A percentile compares a stretch with the other conserved stretches of the same genome.
Evolutionary conservation across 2,888 invertebrate species (phyloP).

Genomic region (Nysson spinosus): DNA sequence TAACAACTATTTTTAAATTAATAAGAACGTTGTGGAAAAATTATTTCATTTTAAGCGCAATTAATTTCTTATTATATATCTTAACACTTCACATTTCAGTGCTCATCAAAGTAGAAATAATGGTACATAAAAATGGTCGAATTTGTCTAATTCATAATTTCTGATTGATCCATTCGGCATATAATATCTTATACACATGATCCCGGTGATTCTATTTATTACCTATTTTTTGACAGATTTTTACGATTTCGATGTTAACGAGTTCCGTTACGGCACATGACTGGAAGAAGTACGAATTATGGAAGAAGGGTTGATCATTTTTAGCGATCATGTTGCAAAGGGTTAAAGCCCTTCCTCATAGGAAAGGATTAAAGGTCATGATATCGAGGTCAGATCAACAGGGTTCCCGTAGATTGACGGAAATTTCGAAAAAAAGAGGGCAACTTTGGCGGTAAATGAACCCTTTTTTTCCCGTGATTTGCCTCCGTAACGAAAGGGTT

Average conservation of each 20-base stretch:
- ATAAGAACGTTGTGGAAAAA: too few relatives aligned
- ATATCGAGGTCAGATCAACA: slow-evolving; percentile 42
- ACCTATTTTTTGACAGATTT: slow-evolving; percentile 63
- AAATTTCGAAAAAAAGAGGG: slow-evolving; percentile 35
- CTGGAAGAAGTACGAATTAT: slow-evolving; percentile 43
- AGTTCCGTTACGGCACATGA: slow-evolving; percentile 18
- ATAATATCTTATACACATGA: too few relatives aligned
- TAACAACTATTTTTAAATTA: too few relatives aligned
- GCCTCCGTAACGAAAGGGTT: slow-evolving; percentile 6
- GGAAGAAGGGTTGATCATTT: slow-evolving; percentile 23
- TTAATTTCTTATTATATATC: too few relatives aligned
- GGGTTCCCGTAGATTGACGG: slow-evolving; percentile 33
- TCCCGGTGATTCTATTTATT: too few relatives aligned
- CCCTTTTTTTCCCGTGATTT: slow-evolving; percentile 18
- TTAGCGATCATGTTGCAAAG: slow-evolving; percentile 32
- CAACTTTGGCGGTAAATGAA: slow-evolving; percentile 29
- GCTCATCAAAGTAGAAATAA: slow-evolving; percentile 10
- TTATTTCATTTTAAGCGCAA: too few relatives aligned
- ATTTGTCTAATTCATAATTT: too few relatives aligned
- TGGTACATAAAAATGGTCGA: too few relatives aligned
- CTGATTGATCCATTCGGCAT: too few relatives aligned
- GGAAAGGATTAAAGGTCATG: slow-evolving; percentile 22
- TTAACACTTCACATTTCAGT: too few relatives aligned
- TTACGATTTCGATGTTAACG: slow-evolving; percentile 62
- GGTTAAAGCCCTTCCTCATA: slow-evolving; percentile 24